Evolutionary conservation across 1,140 invertebrate species (phyloP).

Genomic region (Zaprionus vittiger): DNA sequence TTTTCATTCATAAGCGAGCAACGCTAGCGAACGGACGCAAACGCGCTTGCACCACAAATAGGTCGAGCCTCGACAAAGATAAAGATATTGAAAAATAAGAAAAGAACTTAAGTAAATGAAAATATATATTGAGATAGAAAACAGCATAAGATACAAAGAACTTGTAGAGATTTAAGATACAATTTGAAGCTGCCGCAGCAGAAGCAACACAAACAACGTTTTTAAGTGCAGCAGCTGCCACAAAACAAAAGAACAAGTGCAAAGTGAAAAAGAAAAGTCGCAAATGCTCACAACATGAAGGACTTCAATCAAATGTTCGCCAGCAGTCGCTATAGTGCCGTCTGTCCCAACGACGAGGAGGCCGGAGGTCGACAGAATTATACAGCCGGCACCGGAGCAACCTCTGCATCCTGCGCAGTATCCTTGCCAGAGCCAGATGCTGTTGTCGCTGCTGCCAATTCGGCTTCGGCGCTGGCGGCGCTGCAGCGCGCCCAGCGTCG

Average conservation of each 20-base stretch:
- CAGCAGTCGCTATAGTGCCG: conserved; percentile 74
- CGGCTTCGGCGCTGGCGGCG: conserved; percentile 38
- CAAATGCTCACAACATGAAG: conserved; percentile 66
- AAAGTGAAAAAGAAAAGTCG: conserved; percentile 6
- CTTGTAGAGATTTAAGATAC: conserved; percentile 24
- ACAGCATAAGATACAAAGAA: not conserved
- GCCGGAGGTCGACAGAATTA: conserved; percentile 2
- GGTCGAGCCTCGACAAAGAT: not conserved
- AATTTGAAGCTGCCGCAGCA: conserved; percentile 48
- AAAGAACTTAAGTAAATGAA: not conserved
- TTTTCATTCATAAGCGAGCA: conserved; percentile 82
- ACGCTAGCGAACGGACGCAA: conserved; percentile 73
- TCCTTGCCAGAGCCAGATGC: conserved; percentile 39
- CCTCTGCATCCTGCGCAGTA: conserved; percentile 1
- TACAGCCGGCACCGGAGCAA: not conserved
- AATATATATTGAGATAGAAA: not conserved
- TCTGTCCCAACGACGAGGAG: conserved; percentile 64
- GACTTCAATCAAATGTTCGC: conserved; percentile 75
- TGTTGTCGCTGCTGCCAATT: conserved; percentile 16
- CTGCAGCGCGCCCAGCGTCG: conserved; percentile 53
- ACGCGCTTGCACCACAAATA: conserved; percentile 46
- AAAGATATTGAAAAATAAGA: conserved; percentile 1
- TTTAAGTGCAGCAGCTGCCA: conserved; percentile 59
- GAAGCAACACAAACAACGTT: conserved; percentile 45
- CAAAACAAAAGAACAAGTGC: not conserved